Conservation (phyloP, 2,113 vertebrate species). For the Clarias magur region DNA sequence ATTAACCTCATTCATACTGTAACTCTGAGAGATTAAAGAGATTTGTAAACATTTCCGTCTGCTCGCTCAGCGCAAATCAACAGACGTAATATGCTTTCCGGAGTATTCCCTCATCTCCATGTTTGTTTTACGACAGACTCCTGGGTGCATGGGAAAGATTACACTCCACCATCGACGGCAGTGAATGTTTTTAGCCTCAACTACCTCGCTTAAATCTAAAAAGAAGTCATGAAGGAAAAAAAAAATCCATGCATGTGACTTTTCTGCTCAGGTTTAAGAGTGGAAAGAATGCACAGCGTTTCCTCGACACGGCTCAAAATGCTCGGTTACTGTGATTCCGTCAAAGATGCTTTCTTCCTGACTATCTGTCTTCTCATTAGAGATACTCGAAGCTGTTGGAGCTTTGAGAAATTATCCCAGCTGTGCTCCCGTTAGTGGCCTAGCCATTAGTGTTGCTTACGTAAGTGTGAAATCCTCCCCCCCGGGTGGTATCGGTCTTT, state of each 20-base stretch:
- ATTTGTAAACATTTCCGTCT: background rate
- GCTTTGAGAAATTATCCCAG: background rate
- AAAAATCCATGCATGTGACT: constrained; percentile 12
- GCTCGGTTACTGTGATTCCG: background rate
- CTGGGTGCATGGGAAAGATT: background rate
- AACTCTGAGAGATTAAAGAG: background rate
- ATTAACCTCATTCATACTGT: background rate
- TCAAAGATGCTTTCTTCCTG: background rate
- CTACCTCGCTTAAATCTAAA: background rate
- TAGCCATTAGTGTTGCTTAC: constrained; percentile 23
- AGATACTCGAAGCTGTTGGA: background rate
- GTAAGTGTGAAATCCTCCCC: background rate
- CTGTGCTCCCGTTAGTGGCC: background rate
- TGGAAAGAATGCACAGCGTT: constrained; percentile 39
- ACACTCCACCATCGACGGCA: background rate
- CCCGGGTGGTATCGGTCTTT: constrained; percentile 6
- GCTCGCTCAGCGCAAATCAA: background rate
- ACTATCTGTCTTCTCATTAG: constrained; percentile 8
- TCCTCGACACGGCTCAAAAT: background rate
- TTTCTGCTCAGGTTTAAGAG: constrained; percentile 10
- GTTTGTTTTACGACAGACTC: background rate
- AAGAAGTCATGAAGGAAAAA: constrained; percentile 3
- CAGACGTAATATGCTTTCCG: background rate
- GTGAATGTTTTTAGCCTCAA: background rate
- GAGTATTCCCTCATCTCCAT: background rate